phyloP scores from a whole-genome alignment of 2,888 invertebrate species.

The Aspidapion aeneum region DNA sequence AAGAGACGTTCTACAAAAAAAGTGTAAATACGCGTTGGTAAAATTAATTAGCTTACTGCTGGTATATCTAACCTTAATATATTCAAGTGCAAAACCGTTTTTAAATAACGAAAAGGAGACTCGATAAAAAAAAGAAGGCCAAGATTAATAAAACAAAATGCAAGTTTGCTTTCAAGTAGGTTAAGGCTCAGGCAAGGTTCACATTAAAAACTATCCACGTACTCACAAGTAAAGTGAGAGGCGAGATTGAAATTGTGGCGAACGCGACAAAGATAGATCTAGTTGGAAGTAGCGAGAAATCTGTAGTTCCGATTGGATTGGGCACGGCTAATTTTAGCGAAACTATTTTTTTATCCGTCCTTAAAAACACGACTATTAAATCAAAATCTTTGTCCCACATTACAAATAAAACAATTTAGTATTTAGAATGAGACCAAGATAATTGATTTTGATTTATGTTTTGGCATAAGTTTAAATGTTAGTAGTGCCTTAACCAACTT shows the following conservation, averaged over 20 bases:
- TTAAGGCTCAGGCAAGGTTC: conserved; percentile 25
- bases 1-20: too few species aligned
- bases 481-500: too few species aligned
- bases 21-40: too few species aligned
- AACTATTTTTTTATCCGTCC: not conserved
- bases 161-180: conserved; percentile 16
- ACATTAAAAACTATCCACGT: not conserved
- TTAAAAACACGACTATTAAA: not conserved
- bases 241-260: not conserved
- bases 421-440: not conserved
- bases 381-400: too few species aligned
- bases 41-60: too few species aligned
- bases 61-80: not conserved
- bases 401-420: not conserved
- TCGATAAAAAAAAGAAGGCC: conserved; percentile 23
- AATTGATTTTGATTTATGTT: too few species aligned
- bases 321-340: not conserved
- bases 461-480: too few species aligned
- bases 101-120: not conserved
- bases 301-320: conserved; percentile 19
- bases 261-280: not conserved
- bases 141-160: conserved; percentile 24
- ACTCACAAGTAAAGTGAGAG: not conserved
- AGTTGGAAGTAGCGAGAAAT: not conserved
- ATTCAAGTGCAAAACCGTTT: not conserved